phyloP scores from a whole-genome alignment of 2,888 invertebrate genomes.

The Trichogramma dendrolimi region DNA sequence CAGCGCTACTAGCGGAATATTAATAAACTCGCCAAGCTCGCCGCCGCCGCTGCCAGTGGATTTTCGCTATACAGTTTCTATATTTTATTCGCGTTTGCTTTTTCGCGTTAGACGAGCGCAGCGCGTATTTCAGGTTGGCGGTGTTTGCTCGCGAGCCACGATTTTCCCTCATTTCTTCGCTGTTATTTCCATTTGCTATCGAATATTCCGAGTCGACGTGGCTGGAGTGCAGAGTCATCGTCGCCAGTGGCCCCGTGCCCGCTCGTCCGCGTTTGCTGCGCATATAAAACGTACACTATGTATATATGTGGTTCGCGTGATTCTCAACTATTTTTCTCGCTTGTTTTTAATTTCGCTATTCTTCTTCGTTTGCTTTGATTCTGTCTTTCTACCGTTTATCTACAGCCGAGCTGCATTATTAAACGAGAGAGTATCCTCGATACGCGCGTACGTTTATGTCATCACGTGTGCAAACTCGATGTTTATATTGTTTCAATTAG shows the following conservation, averaged over 20 bases:
- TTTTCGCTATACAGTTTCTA: background rate
- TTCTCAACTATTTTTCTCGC: constrained; percentile 11
- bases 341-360: background rate
- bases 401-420: background rate
- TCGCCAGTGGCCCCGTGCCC: background rate
- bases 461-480: too few relatives aligned
- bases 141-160: too few relatives aligned
- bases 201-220: background rate
- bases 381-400: background rate
- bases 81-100: background rate
- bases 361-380: constrained; percentile 2
- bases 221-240: background rate
- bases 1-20: constrained; percentile 10
- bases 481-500: too few relatives aligned
- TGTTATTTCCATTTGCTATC: background rate
- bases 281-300: constrained; percentile 5
- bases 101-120: background rate
- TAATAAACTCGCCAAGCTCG: constrained; percentile 10
- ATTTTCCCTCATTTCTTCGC: background rate
- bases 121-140: background rate
- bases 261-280: background rate
- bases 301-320: constrained; percentile 6
- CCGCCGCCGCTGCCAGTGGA: background rate
- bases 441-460: background rate
- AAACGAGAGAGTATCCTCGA: background rate